These are phyloP conservation scores for Xenopus tropicalis DNA, from an alignment of 2,113 vertebrate species.

Conservation along the genomic window DNA sequence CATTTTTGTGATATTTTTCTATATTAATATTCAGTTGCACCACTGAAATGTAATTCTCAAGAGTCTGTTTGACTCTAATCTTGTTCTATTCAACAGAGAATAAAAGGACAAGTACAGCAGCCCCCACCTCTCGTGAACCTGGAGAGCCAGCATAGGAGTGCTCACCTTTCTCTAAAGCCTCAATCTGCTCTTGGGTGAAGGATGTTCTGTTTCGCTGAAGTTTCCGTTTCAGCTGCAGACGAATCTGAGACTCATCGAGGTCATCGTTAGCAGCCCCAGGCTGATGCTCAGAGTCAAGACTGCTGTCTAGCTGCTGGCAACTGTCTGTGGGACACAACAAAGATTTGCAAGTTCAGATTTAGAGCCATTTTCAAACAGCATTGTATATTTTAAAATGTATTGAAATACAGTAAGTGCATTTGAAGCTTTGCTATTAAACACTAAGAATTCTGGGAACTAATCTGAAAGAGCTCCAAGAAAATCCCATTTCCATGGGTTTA, in stretches of 20 bases:
- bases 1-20: no score
- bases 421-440: no score
- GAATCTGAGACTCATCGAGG: conserved; percentile 75
- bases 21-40: no score
- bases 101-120: no score
- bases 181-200: conserved; percentile 82
- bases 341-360: background rate
- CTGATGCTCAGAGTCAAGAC: conserved; percentile 57
- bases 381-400: background rate
- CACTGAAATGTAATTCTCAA: no score
- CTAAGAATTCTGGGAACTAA: no score
- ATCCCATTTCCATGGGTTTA: no score
- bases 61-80: no score
- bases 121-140: background rate
- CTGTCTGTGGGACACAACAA: conserved; percentile 50
- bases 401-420: no score
- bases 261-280: conserved; percentile 59
- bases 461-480: no score
- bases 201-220: conserved; percentile 81
- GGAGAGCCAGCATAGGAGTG: background rate
- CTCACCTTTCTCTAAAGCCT: conserved; percentile 81
- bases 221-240: conserved; percentile 81
- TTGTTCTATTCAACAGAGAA: no score
- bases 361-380: conserved; percentile 1
- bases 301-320: conserved; percentile 66